A percentile compares a stretch with the other conserved stretches of the same genome.
Conservation (phyloP, 2,113 vertebrate genomes). For the Engraulis encrasicolus region DNA sequence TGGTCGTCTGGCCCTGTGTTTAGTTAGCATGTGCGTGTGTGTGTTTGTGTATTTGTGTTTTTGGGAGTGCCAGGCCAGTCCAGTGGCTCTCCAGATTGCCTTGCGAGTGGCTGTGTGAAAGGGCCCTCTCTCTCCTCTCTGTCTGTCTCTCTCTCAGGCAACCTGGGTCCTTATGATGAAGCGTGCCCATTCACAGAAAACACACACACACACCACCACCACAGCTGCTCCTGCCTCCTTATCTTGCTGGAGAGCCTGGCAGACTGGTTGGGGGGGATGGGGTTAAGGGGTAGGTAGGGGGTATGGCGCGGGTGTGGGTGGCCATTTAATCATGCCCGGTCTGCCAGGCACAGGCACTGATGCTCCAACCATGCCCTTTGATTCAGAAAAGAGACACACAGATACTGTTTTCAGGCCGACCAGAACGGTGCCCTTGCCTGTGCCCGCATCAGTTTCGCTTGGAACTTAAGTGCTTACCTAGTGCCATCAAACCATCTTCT, state of each 20-base stretch:
- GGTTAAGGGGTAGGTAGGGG: no score
- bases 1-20: background rate
- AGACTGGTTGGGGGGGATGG: background rate
- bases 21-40: conserved; percentile 21
- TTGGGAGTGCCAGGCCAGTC: background rate
- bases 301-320: no score
- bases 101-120: background rate
- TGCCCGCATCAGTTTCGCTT: background rate
- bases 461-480: no score
- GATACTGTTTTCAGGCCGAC: no score
- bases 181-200: background rate
- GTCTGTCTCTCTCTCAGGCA: background rate
- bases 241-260: background rate
- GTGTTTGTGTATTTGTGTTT: conserved; percentile 14
- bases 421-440: no score
- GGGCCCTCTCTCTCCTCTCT: background rate
- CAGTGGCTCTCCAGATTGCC: background rate
- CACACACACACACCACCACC: background rate
- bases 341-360: background rate
- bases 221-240: background rate
- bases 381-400: background rate
- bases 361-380: background rate
- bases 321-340: background rate
- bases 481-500: no score
- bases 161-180: background rate